Evolutionary conservation across 2,113 vertebrate genomes (phyloP).

Genomic region (Merops nubicus): DNA sequence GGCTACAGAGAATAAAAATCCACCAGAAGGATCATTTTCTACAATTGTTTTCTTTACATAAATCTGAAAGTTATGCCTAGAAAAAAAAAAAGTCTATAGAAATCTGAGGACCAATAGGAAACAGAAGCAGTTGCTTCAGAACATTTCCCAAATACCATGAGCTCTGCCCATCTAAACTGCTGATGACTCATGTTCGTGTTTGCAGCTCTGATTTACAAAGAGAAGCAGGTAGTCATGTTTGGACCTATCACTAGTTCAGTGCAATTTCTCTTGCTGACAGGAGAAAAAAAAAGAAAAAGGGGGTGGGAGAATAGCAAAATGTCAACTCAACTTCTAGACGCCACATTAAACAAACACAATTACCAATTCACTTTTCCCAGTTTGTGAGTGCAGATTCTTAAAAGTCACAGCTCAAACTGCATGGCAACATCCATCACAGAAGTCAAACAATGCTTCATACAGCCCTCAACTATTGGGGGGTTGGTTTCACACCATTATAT

Average conservation of each 20-base stretch:
- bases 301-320: rapidly evolving
- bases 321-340: neutral
- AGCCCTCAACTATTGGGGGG: neutral
- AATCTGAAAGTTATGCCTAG: neutral
- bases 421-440: neutral
- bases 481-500: neutral
- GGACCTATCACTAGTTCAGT: neutral
- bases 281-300: neutral
- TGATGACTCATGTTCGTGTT: rapidly evolving
- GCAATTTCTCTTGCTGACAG: neutral
- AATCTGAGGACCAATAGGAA: rapidly evolving
- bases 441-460: neutral
- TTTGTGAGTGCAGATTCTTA: neutral
- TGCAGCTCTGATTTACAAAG: neutral
- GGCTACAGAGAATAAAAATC: neutral
- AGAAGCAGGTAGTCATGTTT: neutral
- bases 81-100: neutral
- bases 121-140: neutral
- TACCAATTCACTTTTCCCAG: neutral
- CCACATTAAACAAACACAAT: neutral
- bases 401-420: neutral
- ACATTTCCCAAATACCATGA: neutral
- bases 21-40: neutral
- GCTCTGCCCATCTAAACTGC: neutral
- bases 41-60: rapidly evolving